Evolutionary conservation across 1,140 invertebrate species (phyloP), one percentile per base, ranked within the genome.

Genomic region (Halesus radiatus): DNA sequence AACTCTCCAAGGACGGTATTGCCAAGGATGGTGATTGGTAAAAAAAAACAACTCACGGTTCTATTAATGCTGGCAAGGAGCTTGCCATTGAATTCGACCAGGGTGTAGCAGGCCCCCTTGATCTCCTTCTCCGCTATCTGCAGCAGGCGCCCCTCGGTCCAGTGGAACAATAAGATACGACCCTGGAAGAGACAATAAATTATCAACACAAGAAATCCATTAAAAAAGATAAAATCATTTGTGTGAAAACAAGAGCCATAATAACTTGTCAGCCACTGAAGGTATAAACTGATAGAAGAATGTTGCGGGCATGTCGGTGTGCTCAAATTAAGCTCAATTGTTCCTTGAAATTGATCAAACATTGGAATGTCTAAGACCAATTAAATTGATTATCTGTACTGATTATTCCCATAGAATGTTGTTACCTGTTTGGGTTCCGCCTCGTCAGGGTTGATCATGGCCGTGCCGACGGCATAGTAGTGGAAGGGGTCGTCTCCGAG

Each of bases 71-170:
- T 94, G 0, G 98, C 97, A 50, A 99, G 88, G 10, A 99, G 91
- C 90, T 99, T 99, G 1, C 97, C 96, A 88, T 99, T 98, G 85
- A 99, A 98, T 85, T 97, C 95, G 0, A 95, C 93, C n/a, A 98
- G 85, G 1, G 95, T 94, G 89, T 98, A 98, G 83, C 97, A 98
- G 7, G 96, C 96, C 0, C 98, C 98, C 88, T 98, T 98, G 62
- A 98, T 97, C 87, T 99, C 98, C 85, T 99, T 99, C 85, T 99
- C 98, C 0, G 96, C 95, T 1, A 99, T 92, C 86, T 96, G 95
- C 0, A 91, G 93, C 7, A 99, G 90, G 88, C 98, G 98, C 15
- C 96, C 95, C 83, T 99, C 98, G 50, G 91, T 89, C 92, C 96
- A 98, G 72, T 97, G 95, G 88, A 99, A 99, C 26, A 99, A 90